These are phyloP conservation scores for Carposina sasakii DNA, from an alignment of 1,140 invertebrate genomes.

Conservation along the genomic window DNA sequence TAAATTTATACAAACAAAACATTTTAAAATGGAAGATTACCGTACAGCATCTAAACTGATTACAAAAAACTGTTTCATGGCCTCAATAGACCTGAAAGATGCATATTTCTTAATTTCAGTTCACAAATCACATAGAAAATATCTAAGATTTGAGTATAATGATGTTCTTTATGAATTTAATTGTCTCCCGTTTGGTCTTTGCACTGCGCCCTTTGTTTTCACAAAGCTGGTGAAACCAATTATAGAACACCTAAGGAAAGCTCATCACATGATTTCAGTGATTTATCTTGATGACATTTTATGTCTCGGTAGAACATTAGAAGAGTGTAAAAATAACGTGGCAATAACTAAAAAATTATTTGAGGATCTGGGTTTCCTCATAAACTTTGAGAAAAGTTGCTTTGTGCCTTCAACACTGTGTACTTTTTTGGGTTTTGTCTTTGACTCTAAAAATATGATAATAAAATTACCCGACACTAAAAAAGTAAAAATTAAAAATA, in stretches of 20 bases:
- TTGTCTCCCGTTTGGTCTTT: constrained; percentile 6
- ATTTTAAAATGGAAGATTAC: constrained; percentile 20
- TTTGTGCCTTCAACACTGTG: not conserved
- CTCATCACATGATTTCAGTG: not conserved
- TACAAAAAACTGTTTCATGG: constrained; percentile 7
- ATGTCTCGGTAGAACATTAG: not conserved
- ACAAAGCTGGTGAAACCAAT: constrained; percentile 18
- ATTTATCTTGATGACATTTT: constrained; percentile 12
- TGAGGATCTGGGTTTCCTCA: not conserved
- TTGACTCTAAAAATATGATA: not conserved
- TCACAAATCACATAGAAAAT: not conserved
- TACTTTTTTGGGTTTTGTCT: not conserved
- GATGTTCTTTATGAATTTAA: constrained; percentile 3
- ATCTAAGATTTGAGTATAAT: not conserved
- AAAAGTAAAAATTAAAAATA: not conserved
- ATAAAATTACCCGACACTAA: not conserved
- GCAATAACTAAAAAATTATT: not conserved
- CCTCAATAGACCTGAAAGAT: constrained; percentile 15
- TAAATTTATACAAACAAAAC: constrained; percentile 6
- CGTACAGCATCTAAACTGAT: constrained; percentile 8
- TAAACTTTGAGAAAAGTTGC: not conserved
- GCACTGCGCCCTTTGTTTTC: constrained; percentile 14
- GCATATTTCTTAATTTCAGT: constrained; percentile 12
- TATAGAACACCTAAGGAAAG: constrained; percentile 1
- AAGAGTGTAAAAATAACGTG: not conserved